Base-by-base conservation (phyloP, 2,888 invertebrate genomes). In the Atethmia centrago region DNA sequence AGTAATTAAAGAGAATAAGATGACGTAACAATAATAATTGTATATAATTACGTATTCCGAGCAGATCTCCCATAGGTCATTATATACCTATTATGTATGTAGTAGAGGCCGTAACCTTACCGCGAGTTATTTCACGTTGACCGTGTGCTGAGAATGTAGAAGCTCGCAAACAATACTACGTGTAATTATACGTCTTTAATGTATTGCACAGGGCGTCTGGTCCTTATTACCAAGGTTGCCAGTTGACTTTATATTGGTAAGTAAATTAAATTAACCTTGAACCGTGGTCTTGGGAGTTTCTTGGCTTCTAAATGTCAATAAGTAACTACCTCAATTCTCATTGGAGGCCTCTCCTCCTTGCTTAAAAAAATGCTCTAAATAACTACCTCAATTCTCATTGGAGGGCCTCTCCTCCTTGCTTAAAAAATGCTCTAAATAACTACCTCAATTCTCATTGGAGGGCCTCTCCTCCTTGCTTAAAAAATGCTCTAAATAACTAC, bases 21-120 rank as follows among this genome's bases (percentile, higher is more conserved):
- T 80, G 64, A 80, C 69, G 80, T 78, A 86, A 85, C 71, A 64
- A 42, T 63, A 28, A 56, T 76, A 83, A 82, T 83, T 71, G 55
- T 65, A 68, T 81, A 74, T 74, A 79, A 85, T 85, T 82, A 79
- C 36, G 53, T 71, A 81, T 77, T 63, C 63, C 70, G 80, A 73
- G 61, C 66, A 85, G 80, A 84, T 83, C 77, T 85, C 86, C 82
- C 80, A 78, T 84, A 80, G 62, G 78, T 78, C 69, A 84, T 72
- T 79, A 82, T 68, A 49, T 82, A 62, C 42, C 40, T 79, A 76
- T 79, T 79, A 79, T 49, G 47, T 58, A 47, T 42, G 42, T 55
- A 49, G 69, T 67, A 47, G 64, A 80, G 84, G 71, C 65, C 75
- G 56, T 45, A 71, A 83, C 80, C 82, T 83, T 66, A 71, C 1